These are phyloP conservation scores for Agraylea sexmaculata DNA, from an alignment of 1,140 invertebrate species.

Conservation along the genomic window DNA sequence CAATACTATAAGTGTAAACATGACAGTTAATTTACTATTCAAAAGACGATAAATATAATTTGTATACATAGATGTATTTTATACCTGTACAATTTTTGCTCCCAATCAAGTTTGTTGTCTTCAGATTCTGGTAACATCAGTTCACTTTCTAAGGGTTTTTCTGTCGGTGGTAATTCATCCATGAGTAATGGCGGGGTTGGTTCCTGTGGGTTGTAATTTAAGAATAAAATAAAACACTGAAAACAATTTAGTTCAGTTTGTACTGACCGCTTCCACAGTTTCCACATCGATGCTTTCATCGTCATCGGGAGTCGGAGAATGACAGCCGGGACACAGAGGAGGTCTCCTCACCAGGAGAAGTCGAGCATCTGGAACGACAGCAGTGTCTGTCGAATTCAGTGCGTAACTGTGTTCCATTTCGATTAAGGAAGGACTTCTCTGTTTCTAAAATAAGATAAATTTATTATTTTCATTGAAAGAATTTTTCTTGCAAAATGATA, in stretches of 20 bases:
- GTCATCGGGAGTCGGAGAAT: constrained; percentile 8
- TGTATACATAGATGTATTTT: too few species aligned
- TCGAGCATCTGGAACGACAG: constrained; percentile 8
- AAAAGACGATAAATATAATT: too few species aligned
- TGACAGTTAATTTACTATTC: too few species aligned
- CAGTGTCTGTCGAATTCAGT: not conserved
- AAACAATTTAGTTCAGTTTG: not conserved
- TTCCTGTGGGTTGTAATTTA: constrained; percentile 9
- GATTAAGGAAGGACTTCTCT: constrained; percentile 17
- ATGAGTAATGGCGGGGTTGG: constrained; percentile 16
- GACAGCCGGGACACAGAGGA: constrained; percentile 19
- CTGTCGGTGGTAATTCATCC: constrained; percentile 18
- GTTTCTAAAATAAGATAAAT: too few species aligned
- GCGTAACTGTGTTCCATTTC: constrained; percentile 23
- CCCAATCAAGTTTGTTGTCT: constrained; percentile 19
- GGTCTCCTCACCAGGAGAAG: constrained; percentile 17
- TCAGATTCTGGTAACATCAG: constrained; percentile 16
- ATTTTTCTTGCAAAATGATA: too few species aligned
- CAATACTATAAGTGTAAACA: constrained; percentile 11
- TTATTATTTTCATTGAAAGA: too few species aligned
- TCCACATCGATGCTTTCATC: constrained; percentile 16
- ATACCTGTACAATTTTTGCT: constrained; percentile 20
- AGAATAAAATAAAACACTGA: constrained; percentile 1
- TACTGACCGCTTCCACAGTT: constrained; percentile 16
- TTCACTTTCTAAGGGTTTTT: constrained; percentile 17